phyloP scores from a whole-genome alignment of 2,797 vertebrate species.

The Sparus aurata region DNA sequence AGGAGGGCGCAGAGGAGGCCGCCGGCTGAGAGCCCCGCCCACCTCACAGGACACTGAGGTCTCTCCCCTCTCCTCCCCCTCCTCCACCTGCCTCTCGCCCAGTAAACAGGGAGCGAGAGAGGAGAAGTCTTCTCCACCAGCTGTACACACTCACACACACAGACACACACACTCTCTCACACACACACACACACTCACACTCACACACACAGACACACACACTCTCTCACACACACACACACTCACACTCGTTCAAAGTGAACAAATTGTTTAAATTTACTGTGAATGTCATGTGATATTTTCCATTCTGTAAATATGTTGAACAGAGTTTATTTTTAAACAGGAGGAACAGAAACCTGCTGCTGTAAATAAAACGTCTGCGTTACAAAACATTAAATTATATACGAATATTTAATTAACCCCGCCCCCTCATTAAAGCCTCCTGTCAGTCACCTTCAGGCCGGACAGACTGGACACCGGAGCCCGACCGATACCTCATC shows the following conservation, averaged over 20 bases:
- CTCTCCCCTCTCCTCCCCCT: slow-evolving; percentile 28
- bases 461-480: slow-evolving; percentile 3
- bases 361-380: slow-evolving; percentile 56
- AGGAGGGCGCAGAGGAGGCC: slow-evolving; percentile 80
- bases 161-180: slow-evolving; percentile 28
- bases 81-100: slow-evolving; percentile 22
- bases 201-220: slow-evolving; percentile 25
- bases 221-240: slow-evolving; percentile 15
- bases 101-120: slow-evolving; percentile 45
- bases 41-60: slow-evolving; percentile 59
- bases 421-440: not conserved
- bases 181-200: slow-evolving; percentile 21
- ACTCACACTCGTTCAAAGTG: slow-evolving; percentile 43
- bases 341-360: slow-evolving; percentile 38
- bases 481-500: not conserved
- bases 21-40: slow-evolving; percentile 85
- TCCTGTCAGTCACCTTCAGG: slow-evolving; percentile 28
- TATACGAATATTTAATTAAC: slow-evolving; percentile 1
- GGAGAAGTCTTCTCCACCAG: slow-evolving; percentile 32
- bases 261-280: slow-evolving; percentile 55
- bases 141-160: slow-evolving; percentile 37
- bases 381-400: slow-evolving; percentile 14
- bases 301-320: slow-evolving; percentile 75
- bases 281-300: slow-evolving; percentile 47
- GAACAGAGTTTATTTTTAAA: slow-evolving; percentile 78